Evolutionary conservation across 2,797 vertebrate genomes (phyloP).

Genomic region (Vultur gryphus): DNA sequence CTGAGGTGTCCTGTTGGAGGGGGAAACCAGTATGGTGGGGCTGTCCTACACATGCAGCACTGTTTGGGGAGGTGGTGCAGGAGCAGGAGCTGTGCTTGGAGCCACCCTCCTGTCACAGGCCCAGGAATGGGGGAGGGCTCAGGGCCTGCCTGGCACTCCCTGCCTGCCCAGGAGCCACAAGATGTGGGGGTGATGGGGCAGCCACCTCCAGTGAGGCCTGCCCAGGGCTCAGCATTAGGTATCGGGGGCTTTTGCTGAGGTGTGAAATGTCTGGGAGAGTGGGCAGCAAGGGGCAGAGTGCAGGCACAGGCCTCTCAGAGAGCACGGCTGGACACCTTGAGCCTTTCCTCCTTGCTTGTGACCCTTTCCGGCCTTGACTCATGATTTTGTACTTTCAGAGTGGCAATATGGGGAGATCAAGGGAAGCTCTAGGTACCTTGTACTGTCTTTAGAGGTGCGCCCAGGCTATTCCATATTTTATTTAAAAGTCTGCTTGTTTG

Average conservation of each 20-base stretch:
- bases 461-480: neutral
- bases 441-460: neutral
- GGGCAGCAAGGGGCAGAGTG: neutral
- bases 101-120: neutral
- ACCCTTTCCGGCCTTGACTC: neutral
- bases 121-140: neutral
- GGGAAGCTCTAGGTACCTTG: neutral
- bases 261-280: neutral
- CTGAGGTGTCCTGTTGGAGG: neutral
- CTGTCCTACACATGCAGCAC: fast-evolving
- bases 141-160: neutral
- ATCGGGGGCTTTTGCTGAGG: neutral
- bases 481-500: neutral
- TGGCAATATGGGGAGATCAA: neutral
- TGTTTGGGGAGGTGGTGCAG: too few relatives aligned
- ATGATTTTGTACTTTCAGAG: neutral
- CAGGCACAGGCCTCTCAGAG: neutral
- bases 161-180: neutral
- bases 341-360: neutral
- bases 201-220: neutral
- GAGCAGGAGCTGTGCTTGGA: neutral
- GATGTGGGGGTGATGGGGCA: neutral
- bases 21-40: fast-evolving
- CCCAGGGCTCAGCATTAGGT: neutral
- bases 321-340: neutral